Percentiles rank a stretch among this genome's conserved stretches.
These are phyloP conservation scores for Mirounga angustirostris DNA, from an alignment of 2,113 vertebrate genomes.

Conservation along the genomic window DNA sequence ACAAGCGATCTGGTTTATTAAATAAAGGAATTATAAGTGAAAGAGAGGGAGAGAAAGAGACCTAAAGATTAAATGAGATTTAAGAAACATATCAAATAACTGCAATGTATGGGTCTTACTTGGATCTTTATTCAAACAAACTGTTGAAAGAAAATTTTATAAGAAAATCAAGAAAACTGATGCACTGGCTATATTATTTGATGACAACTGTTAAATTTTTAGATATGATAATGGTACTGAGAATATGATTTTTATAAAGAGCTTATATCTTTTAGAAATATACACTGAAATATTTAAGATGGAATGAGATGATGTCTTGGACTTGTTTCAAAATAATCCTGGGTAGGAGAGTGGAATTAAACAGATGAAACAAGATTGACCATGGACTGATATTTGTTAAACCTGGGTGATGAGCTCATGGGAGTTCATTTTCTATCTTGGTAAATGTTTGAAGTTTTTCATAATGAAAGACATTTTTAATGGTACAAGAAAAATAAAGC, in stretches of 20 bases:
- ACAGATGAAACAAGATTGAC: background rate
- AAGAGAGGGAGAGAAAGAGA: background rate
- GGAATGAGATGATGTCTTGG: background rate
- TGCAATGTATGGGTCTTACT: background rate
- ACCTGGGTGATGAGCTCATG: background rate
- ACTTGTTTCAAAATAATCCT: slow-evolving; percentile 17
- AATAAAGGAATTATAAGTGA: background rate
- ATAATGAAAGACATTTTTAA: slow-evolving; percentile 22
- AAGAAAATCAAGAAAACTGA: slow-evolving; percentile 1
- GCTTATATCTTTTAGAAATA: background rate
- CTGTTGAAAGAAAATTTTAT: background rate
- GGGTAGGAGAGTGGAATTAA: background rate
- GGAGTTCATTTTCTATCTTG: background rate
- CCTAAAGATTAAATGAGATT: background rate
- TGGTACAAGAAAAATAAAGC: background rate
- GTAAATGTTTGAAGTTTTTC: background rate
- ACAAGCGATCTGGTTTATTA: background rate
- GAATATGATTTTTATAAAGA: background rate
- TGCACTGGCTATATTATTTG: background rate
- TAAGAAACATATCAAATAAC: background rate
- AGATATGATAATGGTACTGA: background rate
- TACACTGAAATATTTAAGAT: background rate
- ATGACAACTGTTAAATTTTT: background rate
- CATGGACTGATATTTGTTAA: background rate
- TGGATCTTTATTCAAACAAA: slow-evolving; percentile 34